Percentiles rank a stretch among this genome's conserved stretches.
These are phyloP conservation scores for Neoniphon sammara DNA, from an alignment of 2,797 vertebrate species.

Conservation along the genomic window DNA sequence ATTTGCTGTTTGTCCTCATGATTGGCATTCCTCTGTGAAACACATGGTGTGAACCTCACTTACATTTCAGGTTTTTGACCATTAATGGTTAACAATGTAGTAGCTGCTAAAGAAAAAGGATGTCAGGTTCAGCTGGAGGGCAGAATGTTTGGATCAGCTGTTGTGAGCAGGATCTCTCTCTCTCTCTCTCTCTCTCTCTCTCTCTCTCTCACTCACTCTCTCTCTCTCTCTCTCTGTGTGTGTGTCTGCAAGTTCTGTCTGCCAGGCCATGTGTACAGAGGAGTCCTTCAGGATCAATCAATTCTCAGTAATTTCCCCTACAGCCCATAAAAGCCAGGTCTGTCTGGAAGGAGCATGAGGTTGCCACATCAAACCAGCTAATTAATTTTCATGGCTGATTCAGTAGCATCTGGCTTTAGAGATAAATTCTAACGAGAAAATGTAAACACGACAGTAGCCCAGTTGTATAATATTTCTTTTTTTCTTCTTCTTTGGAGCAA, in stretches of 20 bases:
- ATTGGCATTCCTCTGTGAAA: background rate
- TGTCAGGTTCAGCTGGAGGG: slow-evolving; percentile 37
- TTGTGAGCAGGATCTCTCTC: slow-evolving; percentile 25
- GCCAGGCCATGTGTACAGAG: slow-evolving; percentile 69
- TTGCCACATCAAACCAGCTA: slow-evolving; percentile 82
- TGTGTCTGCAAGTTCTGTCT: slow-evolving; percentile 40
- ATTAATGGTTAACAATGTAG: slow-evolving; percentile 5
- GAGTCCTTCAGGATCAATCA: slow-evolving; percentile 82
- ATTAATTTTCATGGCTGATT: slow-evolving; percentile 83
- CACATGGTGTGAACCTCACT: too few relatives aligned
- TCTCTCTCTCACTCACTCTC: slow-evolving; percentile 4
- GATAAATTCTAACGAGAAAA: slow-evolving; percentile 79
- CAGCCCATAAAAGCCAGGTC: slow-evolving; percentile 81
- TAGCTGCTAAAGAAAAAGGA: slow-evolving; percentile 25
- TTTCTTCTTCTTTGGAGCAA: slow-evolving; percentile 43
- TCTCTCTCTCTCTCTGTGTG: background rate
- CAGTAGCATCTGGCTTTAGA: slow-evolving; percentile 79
- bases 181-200: slow-evolving; percentile 20
- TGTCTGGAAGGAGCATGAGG: slow-evolving; percentile 76
- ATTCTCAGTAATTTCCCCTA: slow-evolving; percentile 78
- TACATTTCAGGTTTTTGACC: background rate
- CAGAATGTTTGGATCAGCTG: slow-evolving; percentile 47
- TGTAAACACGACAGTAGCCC: slow-evolving; percentile 74
- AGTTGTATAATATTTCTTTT: slow-evolving; percentile 63
- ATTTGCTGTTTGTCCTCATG: background rate